Conservation (phyloP, 2,797 vertebrate species). For the Cirrhinus molitorella region DNA sequence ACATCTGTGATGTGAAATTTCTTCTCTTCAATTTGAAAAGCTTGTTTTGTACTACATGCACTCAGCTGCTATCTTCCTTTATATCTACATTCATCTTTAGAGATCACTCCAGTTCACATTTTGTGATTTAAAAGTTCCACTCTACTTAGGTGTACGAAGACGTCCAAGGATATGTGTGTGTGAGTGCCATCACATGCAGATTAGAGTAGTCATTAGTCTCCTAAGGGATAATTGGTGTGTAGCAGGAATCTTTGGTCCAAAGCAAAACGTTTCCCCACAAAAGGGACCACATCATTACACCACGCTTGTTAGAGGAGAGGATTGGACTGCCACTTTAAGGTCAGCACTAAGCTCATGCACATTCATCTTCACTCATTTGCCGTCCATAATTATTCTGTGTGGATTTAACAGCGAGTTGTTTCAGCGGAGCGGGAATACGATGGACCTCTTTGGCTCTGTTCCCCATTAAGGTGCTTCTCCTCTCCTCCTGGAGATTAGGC, state of each 20-base stretch:
- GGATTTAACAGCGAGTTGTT: slow-evolving; percentile 14
- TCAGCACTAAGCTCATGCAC: slow-evolving; percentile 25
- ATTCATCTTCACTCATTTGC: slow-evolving; percentile 50
- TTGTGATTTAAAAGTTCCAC: slow-evolving; percentile 18
- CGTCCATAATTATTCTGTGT: slow-evolving; percentile 20
- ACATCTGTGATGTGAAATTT: background rate
- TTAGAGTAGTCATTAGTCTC: slow-evolving; percentile 55
- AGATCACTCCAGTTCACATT: slow-evolving; percentile 25
- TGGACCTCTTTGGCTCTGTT: slow-evolving; percentile 3
- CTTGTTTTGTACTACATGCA: slow-evolving; percentile 17
- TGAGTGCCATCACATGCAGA: slow-evolving; percentile 28
- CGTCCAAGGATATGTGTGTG: slow-evolving; percentile 12
- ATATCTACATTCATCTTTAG: slow-evolving; percentile 16
- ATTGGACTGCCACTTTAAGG: slow-evolving; percentile 14
- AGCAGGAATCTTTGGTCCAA: slow-evolving; percentile 50
- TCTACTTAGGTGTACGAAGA: slow-evolving; percentile 12
- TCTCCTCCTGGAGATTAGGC: slow-evolving; percentile 17
- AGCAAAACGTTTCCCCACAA: slow-evolving; percentile 42
- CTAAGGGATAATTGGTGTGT: slow-evolving; percentile 54
- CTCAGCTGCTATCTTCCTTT: slow-evolving; percentile 7
- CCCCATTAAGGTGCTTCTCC: slow-evolving; percentile 34
- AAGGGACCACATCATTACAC: slow-evolving; percentile 53
- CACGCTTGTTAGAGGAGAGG: slow-evolving; percentile 52
- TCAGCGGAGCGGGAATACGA: background rate
- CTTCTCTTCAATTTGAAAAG: background rate